A percentile compares a stretch with the other conserved stretches of the same genome.
These are phyloP conservation scores for Anguilla marmorata DNA, from an alignment of 2,797 vertebrate species.

Conservation along the genomic window DNA sequence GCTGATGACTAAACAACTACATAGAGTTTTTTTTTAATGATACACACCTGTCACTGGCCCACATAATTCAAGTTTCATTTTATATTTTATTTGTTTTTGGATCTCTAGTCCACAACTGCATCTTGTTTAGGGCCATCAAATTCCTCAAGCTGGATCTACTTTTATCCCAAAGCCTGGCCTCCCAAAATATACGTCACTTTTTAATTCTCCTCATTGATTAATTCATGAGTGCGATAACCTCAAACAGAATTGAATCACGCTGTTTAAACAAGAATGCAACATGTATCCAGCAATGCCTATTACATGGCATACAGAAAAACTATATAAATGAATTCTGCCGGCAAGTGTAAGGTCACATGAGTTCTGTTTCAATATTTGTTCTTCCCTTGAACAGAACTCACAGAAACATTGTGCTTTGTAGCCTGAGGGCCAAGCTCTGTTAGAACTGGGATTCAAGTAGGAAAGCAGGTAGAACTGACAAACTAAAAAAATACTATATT, in stretches of 20 bases:
- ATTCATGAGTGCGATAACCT: not conserved
- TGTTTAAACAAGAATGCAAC: not conserved
- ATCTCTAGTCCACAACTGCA: too few relatives aligned
- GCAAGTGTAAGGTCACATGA: slow-evolving; percentile 10
- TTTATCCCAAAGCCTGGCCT: not conserved
- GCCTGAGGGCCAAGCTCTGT: slow-evolving; percentile 22
- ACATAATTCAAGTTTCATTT: too few relatives aligned
- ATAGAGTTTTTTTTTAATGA: not conserved
- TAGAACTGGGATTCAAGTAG: not conserved
- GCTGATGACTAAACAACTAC: too few relatives aligned
- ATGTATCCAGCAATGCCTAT: not conserved
- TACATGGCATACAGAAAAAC: not conserved
- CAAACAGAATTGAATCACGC: not conserved
- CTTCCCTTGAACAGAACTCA: slow-evolving; percentile 21
- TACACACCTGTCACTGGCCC: not conserved
- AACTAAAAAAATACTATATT: not conserved
- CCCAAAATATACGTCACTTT: not conserved
- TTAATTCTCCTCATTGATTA: not conserved
- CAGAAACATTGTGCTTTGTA: slow-evolving; percentile 26
- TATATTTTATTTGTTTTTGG: too few relatives aligned
- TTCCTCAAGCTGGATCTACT: too few relatives aligned
- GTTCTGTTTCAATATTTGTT: slow-evolving; percentile 10
- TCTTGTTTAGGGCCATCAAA: too few relatives aligned
- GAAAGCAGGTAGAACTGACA: not conserved
- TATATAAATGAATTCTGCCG: not conserved